These are phyloP conservation scores for Platycercus adscitus DNA, from an alignment of 2,113 vertebrate genomes.

Conservation along the genomic window DNA sequence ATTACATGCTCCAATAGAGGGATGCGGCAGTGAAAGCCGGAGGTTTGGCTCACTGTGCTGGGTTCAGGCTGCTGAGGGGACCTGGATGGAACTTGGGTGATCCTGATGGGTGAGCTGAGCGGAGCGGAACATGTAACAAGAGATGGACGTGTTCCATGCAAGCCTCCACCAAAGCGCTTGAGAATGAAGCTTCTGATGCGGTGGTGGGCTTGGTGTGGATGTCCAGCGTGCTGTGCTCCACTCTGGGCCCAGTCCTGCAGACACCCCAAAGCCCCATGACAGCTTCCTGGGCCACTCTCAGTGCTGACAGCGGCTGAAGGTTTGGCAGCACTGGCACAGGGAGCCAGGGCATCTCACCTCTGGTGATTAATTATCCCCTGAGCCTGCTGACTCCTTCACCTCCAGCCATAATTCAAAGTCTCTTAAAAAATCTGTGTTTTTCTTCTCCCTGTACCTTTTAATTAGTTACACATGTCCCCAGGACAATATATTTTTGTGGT, in stretches of 20 bases:
- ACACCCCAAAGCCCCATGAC: not conserved
- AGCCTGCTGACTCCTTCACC: constrained; percentile 59
- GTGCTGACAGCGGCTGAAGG: not conserved
- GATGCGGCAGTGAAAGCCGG: rapidly evolving
- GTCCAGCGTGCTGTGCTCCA: not conserved
- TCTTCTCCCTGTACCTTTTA: constrained; percentile 48
- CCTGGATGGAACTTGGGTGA: not conserved
- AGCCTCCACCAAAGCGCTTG: rapidly evolving
- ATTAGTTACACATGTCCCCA: constrained; percentile 63
- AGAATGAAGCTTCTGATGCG: rapidly evolving
- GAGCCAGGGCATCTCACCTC: constrained; percentile 12
- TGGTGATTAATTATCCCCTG: constrained; percentile 55
- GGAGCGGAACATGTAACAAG: rapidly evolving
- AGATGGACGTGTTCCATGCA: rapidly evolving
- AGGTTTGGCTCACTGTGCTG: not conserved
- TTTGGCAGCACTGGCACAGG: not conserved
- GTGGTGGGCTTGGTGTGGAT: not conserved
- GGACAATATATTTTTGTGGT: not conserved
- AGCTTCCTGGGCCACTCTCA: not conserved
- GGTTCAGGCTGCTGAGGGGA: not conserved
- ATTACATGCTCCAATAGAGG: rapidly evolving
- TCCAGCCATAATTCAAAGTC: constrained; percentile 63
- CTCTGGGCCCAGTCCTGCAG: not conserved
- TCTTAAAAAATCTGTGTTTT: constrained; percentile 40
- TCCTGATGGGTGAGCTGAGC: rapidly evolving